phyloP scores from a whole-genome alignment of 92 coral and sea anemone species.

The Chrysogorgia sp. region DNA sequence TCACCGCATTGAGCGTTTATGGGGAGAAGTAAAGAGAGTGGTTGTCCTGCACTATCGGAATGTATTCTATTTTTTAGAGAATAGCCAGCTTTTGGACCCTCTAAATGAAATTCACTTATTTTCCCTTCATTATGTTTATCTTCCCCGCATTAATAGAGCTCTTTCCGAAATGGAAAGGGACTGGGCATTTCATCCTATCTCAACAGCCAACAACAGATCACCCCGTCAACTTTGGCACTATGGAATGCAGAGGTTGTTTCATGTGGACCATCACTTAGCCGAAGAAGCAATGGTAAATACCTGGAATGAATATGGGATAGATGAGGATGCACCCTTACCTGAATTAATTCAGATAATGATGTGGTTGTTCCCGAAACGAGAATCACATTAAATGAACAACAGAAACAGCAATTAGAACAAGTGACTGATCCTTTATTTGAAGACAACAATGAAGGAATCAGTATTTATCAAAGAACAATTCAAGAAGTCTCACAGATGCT shows the following conservation, averaged over 20 bases:
- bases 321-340: conserved; percentile 25
- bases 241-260: conserved; percentile 41
- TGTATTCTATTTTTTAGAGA: conserved; percentile 64
- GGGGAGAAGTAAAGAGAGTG: conserved; percentile 58
- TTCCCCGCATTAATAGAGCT: conserved; percentile 61
- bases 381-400: not conserved
- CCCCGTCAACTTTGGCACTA: conserved; percentile 61
- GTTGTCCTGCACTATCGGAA: conserved; percentile 56
- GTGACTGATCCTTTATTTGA: not conserved
- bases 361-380: conserved; percentile 24
- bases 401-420: not conserved
- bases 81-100: conserved; percentile 55
- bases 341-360: conserved; percentile 16
- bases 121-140: conserved; percentile 62
- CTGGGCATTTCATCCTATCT: conserved; percentile 61
- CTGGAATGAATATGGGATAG: conserved; percentile 34
- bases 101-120: conserved; percentile 51
- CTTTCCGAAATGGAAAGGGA: conserved; percentile 39
- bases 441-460: not conserved
- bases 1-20: too few relatives aligned
- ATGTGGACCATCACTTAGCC: conserved; percentile 45
- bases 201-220: conserved; percentile 53
- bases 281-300: conserved; percentile 30
- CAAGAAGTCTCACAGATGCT: too few relatives aligned
- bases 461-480: not conserved